Conservation (phyloP, 2,888 invertebrate genomes). For the Ochlodes sylvanus region DNA sequence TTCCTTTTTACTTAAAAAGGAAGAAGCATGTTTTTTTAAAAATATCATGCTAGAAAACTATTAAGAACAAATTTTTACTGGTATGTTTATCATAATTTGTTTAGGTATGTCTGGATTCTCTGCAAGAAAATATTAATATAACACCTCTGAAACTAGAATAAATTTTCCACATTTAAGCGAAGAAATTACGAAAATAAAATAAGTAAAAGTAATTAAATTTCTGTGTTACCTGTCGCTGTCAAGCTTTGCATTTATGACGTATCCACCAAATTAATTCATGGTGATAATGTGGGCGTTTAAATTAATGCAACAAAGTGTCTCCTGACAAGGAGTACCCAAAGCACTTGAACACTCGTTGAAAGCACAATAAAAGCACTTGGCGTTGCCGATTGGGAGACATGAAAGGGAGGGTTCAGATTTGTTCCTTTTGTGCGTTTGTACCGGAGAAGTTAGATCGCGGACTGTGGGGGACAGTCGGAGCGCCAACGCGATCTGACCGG, state of each 20-base stretch:
- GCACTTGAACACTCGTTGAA: conserved; percentile 18
- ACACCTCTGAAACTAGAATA: too few species aligned
- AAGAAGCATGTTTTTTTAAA: too few species aligned
- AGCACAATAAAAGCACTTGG: conserved; percentile 54
- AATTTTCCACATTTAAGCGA: too few species aligned
- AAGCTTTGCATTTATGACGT: background rate
- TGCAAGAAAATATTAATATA: too few species aligned
- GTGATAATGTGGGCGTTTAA: background rate
- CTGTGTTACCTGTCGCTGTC: background rate
- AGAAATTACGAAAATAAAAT: too few species aligned
- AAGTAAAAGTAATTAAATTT: too few species aligned
- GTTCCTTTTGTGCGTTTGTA: conserved; percentile 61
- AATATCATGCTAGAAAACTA: too few species aligned
- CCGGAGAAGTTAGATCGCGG: conserved; percentile 48
- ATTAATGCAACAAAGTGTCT: background rate
- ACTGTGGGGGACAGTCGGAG: conserved; percentile 33
- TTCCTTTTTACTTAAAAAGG: too few species aligned
- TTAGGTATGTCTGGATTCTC: too few species aligned
- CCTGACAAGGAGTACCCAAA: background rate
- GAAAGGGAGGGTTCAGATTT: conserved; percentile 55
- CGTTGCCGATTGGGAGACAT: conserved; percentile 58
- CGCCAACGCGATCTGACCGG: conserved; percentile 45
- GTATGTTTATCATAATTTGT: too few species aligned
- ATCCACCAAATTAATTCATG: background rate
- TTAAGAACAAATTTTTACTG: too few species aligned